Evolutionary conservation across 1,140 invertebrate species (phyloP).

Genomic region (Bombus huntii): DNA sequence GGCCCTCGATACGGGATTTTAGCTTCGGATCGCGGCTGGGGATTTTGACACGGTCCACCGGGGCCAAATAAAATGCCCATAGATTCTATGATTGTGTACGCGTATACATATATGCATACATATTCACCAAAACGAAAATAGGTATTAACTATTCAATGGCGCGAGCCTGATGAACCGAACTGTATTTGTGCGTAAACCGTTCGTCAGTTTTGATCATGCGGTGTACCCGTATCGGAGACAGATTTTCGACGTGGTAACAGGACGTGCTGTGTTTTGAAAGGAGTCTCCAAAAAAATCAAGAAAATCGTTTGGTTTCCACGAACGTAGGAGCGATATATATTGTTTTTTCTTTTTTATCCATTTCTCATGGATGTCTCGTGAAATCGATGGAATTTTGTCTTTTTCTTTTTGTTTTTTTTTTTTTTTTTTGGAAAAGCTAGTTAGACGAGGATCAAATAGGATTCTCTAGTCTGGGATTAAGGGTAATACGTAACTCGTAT

Average conservation of each 20-base stretch:
- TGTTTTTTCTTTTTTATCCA: too few species aligned
- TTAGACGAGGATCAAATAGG: too few species aligned
- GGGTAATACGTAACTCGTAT: too few species aligned
- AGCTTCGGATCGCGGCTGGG: conserved; percentile 51
- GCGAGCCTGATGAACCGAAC: conserved; percentile 45
- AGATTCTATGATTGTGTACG: conserved; percentile 25
- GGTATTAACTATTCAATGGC: conserved; percentile 62
- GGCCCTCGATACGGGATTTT: conserved; percentile 66
- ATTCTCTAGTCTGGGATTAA: too few species aligned
- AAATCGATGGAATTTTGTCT: background rate
- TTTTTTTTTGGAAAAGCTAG: too few species aligned
- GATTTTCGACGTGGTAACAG: background rate
- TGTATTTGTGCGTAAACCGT: conserved; percentile 31
- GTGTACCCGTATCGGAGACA: conserved; percentile 15
- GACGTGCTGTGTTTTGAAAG: background rate
- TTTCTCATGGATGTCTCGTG: too few species aligned
- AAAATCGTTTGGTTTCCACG: background rate
- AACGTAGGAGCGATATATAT: background rate
- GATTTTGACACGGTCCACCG: conserved; percentile 63
- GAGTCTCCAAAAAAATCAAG: background rate
- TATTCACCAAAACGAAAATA: conserved; percentile 58
- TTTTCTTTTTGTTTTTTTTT: too few species aligned
- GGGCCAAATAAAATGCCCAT: conserved; percentile 61
- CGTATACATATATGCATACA: background rate
- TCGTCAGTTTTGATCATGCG: conserved; percentile 49